Conservation (phyloP, 2,113 vertebrate species). For the Laticauda colubrina region DNA sequence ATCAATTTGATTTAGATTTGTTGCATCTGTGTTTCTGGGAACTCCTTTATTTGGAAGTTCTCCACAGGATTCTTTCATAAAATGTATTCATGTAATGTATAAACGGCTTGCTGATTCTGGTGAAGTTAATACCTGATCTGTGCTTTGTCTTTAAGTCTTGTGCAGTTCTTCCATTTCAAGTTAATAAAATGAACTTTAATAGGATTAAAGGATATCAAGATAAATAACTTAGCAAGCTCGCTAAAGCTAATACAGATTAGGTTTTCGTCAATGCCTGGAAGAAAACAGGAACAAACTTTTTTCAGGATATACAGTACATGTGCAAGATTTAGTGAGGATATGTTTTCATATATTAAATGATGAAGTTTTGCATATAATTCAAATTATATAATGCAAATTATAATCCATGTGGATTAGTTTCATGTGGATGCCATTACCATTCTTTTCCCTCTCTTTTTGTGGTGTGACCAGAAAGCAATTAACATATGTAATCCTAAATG, state of each 20-base stretch:
- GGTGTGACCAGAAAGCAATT: not conserved
- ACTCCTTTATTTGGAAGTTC: not conserved
- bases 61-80: not conserved
- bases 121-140: conserved; percentile 9
- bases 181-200: conserved; percentile 6
- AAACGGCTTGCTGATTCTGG: not conserved
- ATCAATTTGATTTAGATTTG: not conserved
- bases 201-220: not conserved
- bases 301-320: not conserved
- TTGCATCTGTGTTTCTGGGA: not conserved
- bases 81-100: not conserved
- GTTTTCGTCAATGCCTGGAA: not conserved
- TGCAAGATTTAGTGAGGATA: not conserved
- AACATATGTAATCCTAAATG: not conserved
- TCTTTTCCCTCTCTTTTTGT: not conserved
- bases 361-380: not conserved
- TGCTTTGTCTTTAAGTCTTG: not conserved
- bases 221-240: not conserved
- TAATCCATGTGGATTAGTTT: not conserved
- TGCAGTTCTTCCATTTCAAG: not conserved
- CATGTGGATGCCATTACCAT: not conserved
- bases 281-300: not conserved
- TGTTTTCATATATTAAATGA: not conserved
- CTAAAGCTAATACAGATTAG: not conserved
- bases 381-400: no score